Evolutionary conservation across 1,140 invertebrate genomes (phyloP).

Genomic region (Drosophila lowei): DNA sequence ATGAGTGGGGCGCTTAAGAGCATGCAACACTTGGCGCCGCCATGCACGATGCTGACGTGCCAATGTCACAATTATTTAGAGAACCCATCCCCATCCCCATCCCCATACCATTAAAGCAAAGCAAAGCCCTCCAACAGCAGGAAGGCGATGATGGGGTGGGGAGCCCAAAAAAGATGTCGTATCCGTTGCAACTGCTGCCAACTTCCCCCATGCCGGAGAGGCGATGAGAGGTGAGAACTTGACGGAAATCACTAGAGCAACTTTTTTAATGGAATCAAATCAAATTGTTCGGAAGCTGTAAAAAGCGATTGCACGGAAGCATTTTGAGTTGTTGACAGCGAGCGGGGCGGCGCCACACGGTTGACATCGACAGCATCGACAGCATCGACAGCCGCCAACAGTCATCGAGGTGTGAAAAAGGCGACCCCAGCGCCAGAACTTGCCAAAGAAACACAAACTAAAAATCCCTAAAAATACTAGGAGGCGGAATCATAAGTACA

Average conservation of each 20-base stretch:
- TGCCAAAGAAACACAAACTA: conserved; percentile 64
- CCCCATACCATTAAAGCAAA: neutral
- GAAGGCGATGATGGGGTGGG: too few species aligned
- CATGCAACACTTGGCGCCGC: conserved; percentile 70
- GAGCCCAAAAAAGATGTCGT: conserved; percentile 4
- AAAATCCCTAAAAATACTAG: conserved; percentile 43
- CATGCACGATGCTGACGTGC: conserved; percentile 49
- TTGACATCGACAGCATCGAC: conserved; percentile 42
- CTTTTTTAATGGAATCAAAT: conserved; percentile 83
- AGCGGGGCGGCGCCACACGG: conserved; percentile 33
- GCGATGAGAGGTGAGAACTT: conserved; percentile 35
- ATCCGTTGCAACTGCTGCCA: conserved; percentile 49
- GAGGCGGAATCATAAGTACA: conserved; percentile 64
- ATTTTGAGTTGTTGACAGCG: conserved; percentile 78
- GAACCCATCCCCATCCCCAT: neutral
- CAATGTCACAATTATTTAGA: conserved; percentile 80
- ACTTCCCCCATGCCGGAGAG: conserved; percentile 21
- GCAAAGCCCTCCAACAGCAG: conserved; percentile 7
- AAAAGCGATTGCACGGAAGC: conserved; percentile 82
- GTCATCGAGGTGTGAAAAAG: conserved; percentile 72
- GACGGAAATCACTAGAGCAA: conserved; percentile 76
- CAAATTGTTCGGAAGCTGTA: conserved; percentile 83
- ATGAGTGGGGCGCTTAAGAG: conserved; percentile 46
- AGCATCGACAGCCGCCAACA: conserved; percentile 52
- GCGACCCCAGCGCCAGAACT: conserved; percentile 55